Base-by-base conservation (phyloP, 1,140 invertebrate genomes). In the Lasaia peninsularis region DNA sequence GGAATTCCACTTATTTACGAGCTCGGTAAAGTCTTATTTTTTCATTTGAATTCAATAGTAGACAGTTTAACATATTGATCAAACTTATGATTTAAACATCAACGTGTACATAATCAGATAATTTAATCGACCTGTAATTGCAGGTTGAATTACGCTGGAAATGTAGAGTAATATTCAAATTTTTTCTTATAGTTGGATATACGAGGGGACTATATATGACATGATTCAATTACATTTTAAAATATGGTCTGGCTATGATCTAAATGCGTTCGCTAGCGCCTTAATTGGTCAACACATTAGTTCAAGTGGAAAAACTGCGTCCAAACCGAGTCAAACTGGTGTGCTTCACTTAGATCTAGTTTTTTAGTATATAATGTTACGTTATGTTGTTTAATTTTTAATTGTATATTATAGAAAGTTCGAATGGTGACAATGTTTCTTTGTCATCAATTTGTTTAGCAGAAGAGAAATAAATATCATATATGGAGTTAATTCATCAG, bases 251-350 rank as follows among this genome's bases (percentile, higher is more conserved):
- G 53, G 69, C 70, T 73, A 78, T 79, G 78, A 73, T 65, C 77
- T 73, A 73, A 78, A 77, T 69, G 77, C 69, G 69, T 59, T 60
- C 68, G 58, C 62, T 63, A 52, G 62, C 57, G 33, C 80, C 78
- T 63, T 81, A 84, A 59, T 52, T 52, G 77, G 80, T 35, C 64
- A 70, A 67, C 69, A 53, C 78, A 84, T 81, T 84, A 80, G 73
- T 62, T 56, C 48, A 11, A 32, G 44, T 64, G 54, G 59, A 78
- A 80, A 81, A 78, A 67, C 64, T 56, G 57, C 60, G 20, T 44
- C 55, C 62, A 62, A 69, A 73, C 60, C 62, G 49, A 69, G 56
- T 60, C 52, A 61, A 56, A 66, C n/a, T 24, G 67, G 50, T 73
- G 16, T 56, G 50, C 63, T 73, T 58, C 65, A 40, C 56, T 79